Base-by-base conservation (phyloP, 2,113 vertebrate species). In the Andinoacara biseriatus region DNA sequence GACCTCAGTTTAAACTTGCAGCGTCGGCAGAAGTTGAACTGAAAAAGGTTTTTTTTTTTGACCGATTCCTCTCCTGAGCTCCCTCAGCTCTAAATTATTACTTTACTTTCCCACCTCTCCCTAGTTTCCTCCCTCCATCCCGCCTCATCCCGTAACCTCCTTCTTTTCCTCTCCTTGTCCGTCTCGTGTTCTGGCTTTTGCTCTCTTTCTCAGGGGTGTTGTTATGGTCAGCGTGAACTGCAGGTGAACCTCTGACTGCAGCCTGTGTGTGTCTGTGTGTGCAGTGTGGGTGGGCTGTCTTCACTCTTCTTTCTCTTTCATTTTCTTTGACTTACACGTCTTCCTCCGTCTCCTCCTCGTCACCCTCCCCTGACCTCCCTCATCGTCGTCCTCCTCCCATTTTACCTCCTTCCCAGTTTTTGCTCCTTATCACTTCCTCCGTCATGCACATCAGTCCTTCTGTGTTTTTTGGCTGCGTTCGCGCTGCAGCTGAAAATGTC, bases 181-280 rank as follows among this genome's bases (percentile, higher is more conserved):
- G 2, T 75, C 84, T 75, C 13, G 4, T 58, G 76, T 58, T 43
- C 52, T 43, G 61, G 40, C 56, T 13, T 35, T 58, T 29, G 11
- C 83, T 38, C 15, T 59, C 58, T 24, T 83, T 54, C 83, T 91
- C 83, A 11, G 11, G 90, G 91, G 81, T 75, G 86, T 69, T 85
- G 86, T 92, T 91, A 77, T 84, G 90, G 91, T 90, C 85, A 90
- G 40, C 5, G 15, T 87, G 92, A 92, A 90, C 93, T 92, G 83
- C 86, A 83, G 79, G 86, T 91, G 93, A 94, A 86, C 93, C 80
- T 81, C 86, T 90, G 93, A 89, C 93, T 89, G 79, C 80, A 79
- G 72, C 40, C 57, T 49, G 87, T 75, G 26, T 75, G 26, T 74
- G 77, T 40, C 46, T 56, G 59, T 58, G 88, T 78, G 35, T 76